Evolutionary conservation across 2,888 invertebrate genomes (phyloP).

Genomic region (Drosophila nigritarsus): DNA sequence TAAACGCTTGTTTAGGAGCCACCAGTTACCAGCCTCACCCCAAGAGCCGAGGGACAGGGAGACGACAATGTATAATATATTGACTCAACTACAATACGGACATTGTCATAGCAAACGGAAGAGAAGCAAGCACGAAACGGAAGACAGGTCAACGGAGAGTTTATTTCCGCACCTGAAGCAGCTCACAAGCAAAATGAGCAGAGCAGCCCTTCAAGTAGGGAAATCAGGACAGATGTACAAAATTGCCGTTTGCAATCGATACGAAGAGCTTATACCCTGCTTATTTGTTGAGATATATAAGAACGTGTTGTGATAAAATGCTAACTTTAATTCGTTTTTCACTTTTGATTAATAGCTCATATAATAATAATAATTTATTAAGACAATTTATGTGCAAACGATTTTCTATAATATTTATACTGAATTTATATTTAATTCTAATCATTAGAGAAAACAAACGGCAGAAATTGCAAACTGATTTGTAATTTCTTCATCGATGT

Average conservation of each 20-base stretch:
- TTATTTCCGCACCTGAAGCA: conserved; percentile 77
- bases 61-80: conserved; percentile 74
- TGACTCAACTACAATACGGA: conserved; percentile 77
- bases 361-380: neutral
- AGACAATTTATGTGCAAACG: neutral
- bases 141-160: conserved; percentile 75
- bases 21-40: conserved; percentile 37
- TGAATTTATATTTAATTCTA: neutral
- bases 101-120: conserved; percentile 75
- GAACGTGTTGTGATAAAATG: neutral
- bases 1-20: conserved; percentile 73
- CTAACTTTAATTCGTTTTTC: neutral
- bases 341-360: neutral
- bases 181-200: conserved; percentile 39
- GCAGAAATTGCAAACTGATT: neutral
- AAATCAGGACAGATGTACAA: conserved; percentile 35
- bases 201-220: conserved; percentile 22
- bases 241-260: neutral
- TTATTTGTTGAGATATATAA: neutral
- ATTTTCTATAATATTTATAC: neutral
- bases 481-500: neutral
- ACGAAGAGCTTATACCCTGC: conserved; percentile 32
- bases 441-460: neutral
- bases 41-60: conserved; percentile 25
- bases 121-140: conserved; percentile 53